Conservation (phyloP, 2,113 vertebrate genomes). For the Agelaius phoeniceus region DNA sequence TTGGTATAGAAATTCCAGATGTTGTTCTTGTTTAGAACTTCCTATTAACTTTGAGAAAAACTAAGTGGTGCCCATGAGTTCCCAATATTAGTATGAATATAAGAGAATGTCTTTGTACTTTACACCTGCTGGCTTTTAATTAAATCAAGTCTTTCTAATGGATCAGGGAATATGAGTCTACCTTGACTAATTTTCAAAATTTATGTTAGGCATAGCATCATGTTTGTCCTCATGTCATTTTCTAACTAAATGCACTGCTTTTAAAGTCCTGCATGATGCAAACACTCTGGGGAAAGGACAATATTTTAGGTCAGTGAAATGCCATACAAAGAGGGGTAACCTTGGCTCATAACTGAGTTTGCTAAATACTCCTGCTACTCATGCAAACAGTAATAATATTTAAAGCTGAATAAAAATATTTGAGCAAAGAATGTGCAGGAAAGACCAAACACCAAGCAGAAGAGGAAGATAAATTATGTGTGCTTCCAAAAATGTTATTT, state of each 20-base stretch:
- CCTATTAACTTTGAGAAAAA: background rate
- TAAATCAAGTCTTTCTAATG: background rate
- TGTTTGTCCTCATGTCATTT: background rate
- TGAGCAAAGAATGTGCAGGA: background rate
- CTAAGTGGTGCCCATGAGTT: background rate
- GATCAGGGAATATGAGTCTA: background rate
- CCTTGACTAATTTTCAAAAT: background rate
- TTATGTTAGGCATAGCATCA: background rate
- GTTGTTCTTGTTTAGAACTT: background rate
- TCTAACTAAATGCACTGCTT: background rate
- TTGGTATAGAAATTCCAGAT: background rate
- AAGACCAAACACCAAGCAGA: background rate
- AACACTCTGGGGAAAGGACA: background rate
- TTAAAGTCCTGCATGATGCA: background rate
- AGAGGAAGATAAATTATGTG: background rate
- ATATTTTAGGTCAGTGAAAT: background rate
- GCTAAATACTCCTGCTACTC: background rate
- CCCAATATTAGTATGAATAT: background rate
- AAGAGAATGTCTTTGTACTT: background rate
- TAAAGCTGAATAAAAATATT: background rate
- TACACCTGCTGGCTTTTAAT: background rate
- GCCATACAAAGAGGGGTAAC: background rate
- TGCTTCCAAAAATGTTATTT: background rate
- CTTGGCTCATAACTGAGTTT: background rate
- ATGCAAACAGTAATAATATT: background rate